Conservation (phyloP, 2,888 invertebrate genomes). For the Athalia rosae region DNA sequence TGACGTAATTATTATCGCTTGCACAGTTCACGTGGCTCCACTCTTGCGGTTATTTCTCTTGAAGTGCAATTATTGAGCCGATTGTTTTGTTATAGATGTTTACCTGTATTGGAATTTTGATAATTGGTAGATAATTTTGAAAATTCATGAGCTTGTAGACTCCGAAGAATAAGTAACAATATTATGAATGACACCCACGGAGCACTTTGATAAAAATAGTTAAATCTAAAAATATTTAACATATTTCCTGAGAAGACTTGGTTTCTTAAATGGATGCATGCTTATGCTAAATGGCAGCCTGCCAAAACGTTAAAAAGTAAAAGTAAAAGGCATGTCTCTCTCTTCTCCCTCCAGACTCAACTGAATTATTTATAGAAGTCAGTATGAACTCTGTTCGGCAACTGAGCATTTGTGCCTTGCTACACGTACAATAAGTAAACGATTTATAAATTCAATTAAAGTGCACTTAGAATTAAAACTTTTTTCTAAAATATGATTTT, state of each 20-base stretch:
- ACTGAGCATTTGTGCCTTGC: conserved; percentile 65
- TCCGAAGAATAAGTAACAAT: conserved; percentile 21
- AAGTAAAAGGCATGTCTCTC: conserved; percentile 50
- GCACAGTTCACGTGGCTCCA: background rate
- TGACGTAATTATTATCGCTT: background rate
- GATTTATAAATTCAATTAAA: conserved; percentile 50
- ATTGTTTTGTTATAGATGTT: background rate
- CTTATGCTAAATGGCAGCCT: conserved; percentile 55
- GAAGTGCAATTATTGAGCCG: conserved; percentile 14
- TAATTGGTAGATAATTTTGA: conserved; percentile 1
- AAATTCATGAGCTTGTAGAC: conserved; percentile 14
- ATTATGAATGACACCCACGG: conserved; percentile 42
- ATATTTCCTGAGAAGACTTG: conserved; percentile 36
- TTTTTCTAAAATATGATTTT: conserved; percentile 20
- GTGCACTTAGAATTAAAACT: background rate
- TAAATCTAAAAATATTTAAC: conserved; percentile 54
- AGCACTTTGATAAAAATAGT: conserved; percentile 38
- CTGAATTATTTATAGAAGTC: conserved; percentile 72
- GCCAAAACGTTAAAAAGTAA: conserved; percentile 66
- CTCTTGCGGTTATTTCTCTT: background rate
- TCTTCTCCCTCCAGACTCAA: conserved; percentile 60
- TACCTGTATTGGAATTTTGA: background rate
- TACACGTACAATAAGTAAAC: conserved; percentile 58
- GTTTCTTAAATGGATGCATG: conserved; percentile 44
- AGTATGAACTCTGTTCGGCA: conserved; percentile 68